Base-by-base conservation (phyloP, 2,797 vertebrate species). In the Denticeps clupeoides region DNA sequence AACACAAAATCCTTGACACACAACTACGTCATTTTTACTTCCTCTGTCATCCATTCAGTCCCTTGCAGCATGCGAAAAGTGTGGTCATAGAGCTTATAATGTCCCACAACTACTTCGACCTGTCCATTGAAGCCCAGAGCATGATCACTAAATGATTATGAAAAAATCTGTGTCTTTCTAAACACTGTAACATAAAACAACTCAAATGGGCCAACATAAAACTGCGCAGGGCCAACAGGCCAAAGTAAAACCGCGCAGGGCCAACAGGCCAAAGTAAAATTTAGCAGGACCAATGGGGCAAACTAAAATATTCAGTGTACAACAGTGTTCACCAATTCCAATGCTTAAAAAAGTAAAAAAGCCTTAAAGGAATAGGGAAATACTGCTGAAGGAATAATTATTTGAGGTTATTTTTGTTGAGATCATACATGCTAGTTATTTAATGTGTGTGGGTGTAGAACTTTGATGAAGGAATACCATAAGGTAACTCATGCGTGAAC, bases 121-220 rank as follows among this genome's bases (percentile, higher is more conserved):
- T 22, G 28, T 10, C 28, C 21, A 16, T 25, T 41, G 44, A 16
- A 41, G 51, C 18, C 44, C 44, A 53, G 10, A 47, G n/a, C 21
- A 12, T 33, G 19, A 10, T 1, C 10, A 47, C 45, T n/a, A n/a
- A n/a, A n/a, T n/a, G n/a, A n/a, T n/a, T n/a, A n/a, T 35, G 15
- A 35, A 47, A 47, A 32, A 15, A 47, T 35, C n/a, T 47, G 29
- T 35, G 38, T n/a, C n/a, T n/a, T n/a, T n/a, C n/a, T n/a, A n/a
- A n/a, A 38, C 12, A 16, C 16, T 47, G 45, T 47, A 21, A 32
- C 8, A 11, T 18, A 5, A 21, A n/a, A 2, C n/a, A n/a, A n/a
- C n/a, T n/a, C n/a, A 23, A 3, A 23, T 27, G 33, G 21, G 5
- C 9, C 11, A 10, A 10, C 5, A 31, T n/a, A 32, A 13, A n/a